Evolutionary conservation across 2,888 invertebrate species (phyloP), one percentile per base, ranked within the genome.

Genomic region (Lasioglossum leucozonium): DNA sequence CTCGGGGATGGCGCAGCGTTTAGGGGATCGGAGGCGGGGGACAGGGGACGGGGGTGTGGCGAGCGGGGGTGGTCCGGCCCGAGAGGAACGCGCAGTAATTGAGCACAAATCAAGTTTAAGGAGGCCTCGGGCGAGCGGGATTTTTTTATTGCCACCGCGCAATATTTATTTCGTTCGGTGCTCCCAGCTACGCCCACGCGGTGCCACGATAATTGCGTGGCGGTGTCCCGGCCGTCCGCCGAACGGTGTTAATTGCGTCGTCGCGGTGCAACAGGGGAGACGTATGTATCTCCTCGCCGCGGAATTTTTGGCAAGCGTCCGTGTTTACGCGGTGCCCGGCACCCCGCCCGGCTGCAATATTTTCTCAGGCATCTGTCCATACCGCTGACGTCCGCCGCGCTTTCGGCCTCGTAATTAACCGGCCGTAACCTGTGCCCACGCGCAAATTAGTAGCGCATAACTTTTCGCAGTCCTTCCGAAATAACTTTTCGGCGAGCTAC

Each of bases 61-160:
- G n/a, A 22, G 40, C 40, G 40, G 37, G 40, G 69, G 37, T 69
- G 87, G 85, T 62, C 67, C 55, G n/a, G 37, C 22, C 10, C 81
- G 18, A 79, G 88, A 84, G 89, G 81, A 87, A 55, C 55, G 92
- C 91, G 84, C 92, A 92, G 94, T 94, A 95, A 95, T 95, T 95
- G 95, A 94, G 93, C 95, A 95, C 94, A 95, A 95, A 95, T 95
- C 95, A 95, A 93, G 93, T 94, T 94, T 94, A 94, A 94, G 94
- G 92, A 93, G 94, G 91, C 91, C 84, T 37, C 62, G 71, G 30
- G 67, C 79, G 72, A 62, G 69, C 69, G 6, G 47, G 72, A 78
- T 77, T 73, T 83, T 84, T 85, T 65, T 44, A 85, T 85, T 34
- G 72, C 62, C 55, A 40, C 26, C 79, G 67, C 80, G 81, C 84